Percentiles rank a stretch among this genome's conserved stretches.
These are phyloP conservation scores for Teleogryllus oceanicus DNA, from an alignment of 2,888 invertebrate genomes.

Conservation along the genomic window DNA sequence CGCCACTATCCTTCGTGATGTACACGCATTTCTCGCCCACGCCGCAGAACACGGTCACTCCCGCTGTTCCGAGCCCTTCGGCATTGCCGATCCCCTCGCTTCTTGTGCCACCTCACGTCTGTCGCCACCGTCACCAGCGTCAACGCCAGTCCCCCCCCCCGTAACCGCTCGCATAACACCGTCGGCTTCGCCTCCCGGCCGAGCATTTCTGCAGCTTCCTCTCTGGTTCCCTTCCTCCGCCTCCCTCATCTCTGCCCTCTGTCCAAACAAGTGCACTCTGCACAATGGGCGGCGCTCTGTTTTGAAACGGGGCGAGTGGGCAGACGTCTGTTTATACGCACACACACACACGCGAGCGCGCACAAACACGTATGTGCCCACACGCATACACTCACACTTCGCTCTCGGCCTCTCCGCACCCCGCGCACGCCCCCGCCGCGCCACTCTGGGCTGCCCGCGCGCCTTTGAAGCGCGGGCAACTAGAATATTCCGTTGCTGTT, in stretches of 20 bases:
- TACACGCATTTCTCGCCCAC: too few relatives aligned
- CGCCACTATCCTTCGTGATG: too few relatives aligned
- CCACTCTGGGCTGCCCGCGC: not conserved
- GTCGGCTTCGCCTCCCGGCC: not conserved
- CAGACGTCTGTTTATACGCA: not conserved
- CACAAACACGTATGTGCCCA: not conserved
- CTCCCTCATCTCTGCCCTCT: not conserved
- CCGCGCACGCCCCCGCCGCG: not conserved
- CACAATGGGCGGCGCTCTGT: not conserved
- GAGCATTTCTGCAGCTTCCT: not conserved
- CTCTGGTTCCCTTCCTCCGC: not conserved
- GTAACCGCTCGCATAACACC: too few relatives aligned
- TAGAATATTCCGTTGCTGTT: not conserved
- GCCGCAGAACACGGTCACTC: too few relatives aligned
- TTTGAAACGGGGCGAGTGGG: constrained; percentile 1
- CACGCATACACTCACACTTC: too few relatives aligned
- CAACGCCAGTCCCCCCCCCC: not conserved
- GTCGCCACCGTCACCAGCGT: not conserved
- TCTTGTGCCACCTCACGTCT: too few relatives aligned
- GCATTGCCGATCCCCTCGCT: too few relatives aligned
- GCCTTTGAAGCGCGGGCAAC: not conserved
- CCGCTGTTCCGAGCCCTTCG: too few relatives aligned
- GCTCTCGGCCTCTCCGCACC: too few relatives aligned
- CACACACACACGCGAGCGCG: not conserved
- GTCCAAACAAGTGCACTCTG: constrained; percentile 3